phyloP scores from a whole-genome alignment of 2,888 invertebrate genomes.

The Euplexia lucipara region DNA sequence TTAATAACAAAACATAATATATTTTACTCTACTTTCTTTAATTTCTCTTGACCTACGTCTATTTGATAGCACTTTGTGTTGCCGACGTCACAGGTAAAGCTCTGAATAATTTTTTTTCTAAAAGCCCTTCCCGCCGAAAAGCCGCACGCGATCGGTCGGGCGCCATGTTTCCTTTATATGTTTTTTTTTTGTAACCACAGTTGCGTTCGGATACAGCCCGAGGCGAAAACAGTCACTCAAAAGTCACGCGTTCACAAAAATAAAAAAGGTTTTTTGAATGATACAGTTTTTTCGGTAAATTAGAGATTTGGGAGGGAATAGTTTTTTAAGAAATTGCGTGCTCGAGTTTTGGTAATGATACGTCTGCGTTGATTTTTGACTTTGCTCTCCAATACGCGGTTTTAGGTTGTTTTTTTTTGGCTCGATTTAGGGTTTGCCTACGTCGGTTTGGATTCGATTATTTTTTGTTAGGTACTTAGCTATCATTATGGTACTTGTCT shows the following conservation, averaged over 20 bases:
- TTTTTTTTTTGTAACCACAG: slow-evolving; percentile 81
- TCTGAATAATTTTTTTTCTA: slow-evolving; percentile 78
- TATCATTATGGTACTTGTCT: slow-evolving; percentile 19
- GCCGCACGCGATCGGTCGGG: slow-evolving; percentile 82
- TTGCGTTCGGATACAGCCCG: slow-evolving; percentile 84
- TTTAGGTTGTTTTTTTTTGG: slow-evolving; percentile 58
- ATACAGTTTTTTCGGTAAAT: slow-evolving; percentile 90
- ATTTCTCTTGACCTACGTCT: slow-evolving; percentile 64
- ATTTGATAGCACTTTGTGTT: slow-evolving; percentile 74
- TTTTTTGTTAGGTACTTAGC: slow-evolving; percentile 21
- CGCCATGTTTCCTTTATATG: slow-evolving; percentile 83
- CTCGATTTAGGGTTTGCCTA: slow-evolving; percentile 56
- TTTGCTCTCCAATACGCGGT: slow-evolving; percentile 63
- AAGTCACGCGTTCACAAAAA: slow-evolving; percentile 85
- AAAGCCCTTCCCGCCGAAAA: slow-evolving; percentile 80
- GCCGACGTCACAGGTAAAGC: slow-evolving; percentile 85
- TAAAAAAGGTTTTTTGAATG: slow-evolving; percentile 86
- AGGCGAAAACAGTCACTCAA: slow-evolving; percentile 89
- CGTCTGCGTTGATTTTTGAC: slow-evolving; percentile 76
- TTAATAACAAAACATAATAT: slow-evolving; percentile 4
- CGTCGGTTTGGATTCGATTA: slow-evolving; percentile 49
- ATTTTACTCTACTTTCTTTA: slow-evolving; percentile 56
- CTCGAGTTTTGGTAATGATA: slow-evolving; percentile 82
- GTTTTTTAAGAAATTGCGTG: slow-evolving; percentile 88
- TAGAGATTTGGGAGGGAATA: slow-evolving; percentile 84